Percentiles rank a stretch among this genome's conserved stretches.
phyloP scores from a whole-genome alignment of 92 coral and sea anemone species.

The Epizoanthus stellaris region DNA sequence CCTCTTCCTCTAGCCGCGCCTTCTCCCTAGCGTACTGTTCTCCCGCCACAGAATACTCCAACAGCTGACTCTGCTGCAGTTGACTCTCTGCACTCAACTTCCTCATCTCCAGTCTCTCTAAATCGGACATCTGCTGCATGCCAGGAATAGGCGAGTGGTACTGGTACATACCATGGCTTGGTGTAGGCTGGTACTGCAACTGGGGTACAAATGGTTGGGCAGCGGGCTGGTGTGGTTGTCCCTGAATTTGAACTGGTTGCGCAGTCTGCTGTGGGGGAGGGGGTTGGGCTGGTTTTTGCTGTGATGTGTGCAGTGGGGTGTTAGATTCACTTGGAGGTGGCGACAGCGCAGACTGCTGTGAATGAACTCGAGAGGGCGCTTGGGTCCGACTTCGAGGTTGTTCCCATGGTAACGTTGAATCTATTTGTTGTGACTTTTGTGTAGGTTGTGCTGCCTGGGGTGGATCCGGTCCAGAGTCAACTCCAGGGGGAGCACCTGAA shows the following conservation, averaged over 20 bases:
- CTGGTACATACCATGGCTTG: slow-evolving; percentile 17
- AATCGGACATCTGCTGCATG: slow-evolving; percentile 33
- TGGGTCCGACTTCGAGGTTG: slow-evolving; percentile 30
- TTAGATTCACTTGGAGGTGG: slow-evolving; percentile 6
- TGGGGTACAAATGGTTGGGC: slow-evolving; percentile 47
- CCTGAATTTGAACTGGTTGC: slow-evolving; percentile 26
- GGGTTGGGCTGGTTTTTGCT: slow-evolving; percentile 20
- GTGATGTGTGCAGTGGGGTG: slow-evolving; percentile 1
- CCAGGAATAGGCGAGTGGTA: slow-evolving; percentile 29
- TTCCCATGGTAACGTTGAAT: slow-evolving; percentile 39
- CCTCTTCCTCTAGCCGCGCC: slow-evolving; percentile 73
- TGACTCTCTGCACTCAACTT: slow-evolving; percentile 59
- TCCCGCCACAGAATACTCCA: slow-evolving; percentile 63
- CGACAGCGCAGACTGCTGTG: slow-evolving; percentile 8
- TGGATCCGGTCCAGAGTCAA: background rate
- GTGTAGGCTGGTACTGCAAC: slow-evolving; percentile 53
- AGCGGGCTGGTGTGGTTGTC: background rate
- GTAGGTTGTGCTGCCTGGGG: slow-evolving; percentile 6
- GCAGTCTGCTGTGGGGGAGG: slow-evolving; percentile 17
- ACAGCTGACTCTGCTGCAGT: slow-evolving; percentile 52
- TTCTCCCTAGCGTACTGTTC: slow-evolving; percentile 67
- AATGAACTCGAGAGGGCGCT: slow-evolving; percentile 25
- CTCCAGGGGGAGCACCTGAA: background rate
- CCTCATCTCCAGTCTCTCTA: slow-evolving; percentile 61
- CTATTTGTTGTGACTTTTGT: background rate